These are phyloP conservation scores for Eublepharis macularius DNA, from an alignment of 2,113 vertebrate species.

Conservation along the genomic window DNA sequence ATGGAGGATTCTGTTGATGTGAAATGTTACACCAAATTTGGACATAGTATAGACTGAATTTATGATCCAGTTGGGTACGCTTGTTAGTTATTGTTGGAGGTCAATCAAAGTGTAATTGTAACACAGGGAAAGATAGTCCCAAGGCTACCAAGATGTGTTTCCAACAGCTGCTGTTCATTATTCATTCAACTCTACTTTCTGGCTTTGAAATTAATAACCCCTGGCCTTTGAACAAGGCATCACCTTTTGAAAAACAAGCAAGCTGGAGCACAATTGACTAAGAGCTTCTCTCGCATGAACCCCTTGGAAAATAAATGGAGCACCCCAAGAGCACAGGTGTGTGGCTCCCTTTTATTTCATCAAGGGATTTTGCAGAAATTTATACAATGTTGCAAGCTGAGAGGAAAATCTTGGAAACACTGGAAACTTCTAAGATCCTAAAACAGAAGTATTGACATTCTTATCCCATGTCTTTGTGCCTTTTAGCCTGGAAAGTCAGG, in stretches of 20 bases:
- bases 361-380: not conserved
- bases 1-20: conserved; percentile 57
- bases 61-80: conserved; percentile 67
- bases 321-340: no score
- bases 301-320: not conserved
- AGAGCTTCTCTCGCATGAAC: not conserved
- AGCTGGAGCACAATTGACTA: not conserved
- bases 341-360: not conserved
- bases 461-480: no score
- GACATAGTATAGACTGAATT: conserved; percentile 55
- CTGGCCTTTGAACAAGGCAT: conserved; percentile 61
- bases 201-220: conserved; percentile 67
- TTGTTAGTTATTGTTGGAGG: conserved; percentile 70
- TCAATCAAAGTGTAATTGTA: conserved; percentile 73
- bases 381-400: no score
- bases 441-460: no score
- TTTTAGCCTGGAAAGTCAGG: no score
- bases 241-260: conserved; percentile 21
- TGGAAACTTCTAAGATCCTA: no score
- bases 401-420: no score
- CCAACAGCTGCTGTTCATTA: conserved; percentile 71
- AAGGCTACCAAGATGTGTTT: conserved; percentile 60
- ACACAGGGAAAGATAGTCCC: conserved; percentile 60
- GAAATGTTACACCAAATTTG: conserved; percentile 69
- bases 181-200: conserved; percentile 68